Conservation (phyloP, 2,888 invertebrate genomes). For the Eupithecia centaureata region DNA sequence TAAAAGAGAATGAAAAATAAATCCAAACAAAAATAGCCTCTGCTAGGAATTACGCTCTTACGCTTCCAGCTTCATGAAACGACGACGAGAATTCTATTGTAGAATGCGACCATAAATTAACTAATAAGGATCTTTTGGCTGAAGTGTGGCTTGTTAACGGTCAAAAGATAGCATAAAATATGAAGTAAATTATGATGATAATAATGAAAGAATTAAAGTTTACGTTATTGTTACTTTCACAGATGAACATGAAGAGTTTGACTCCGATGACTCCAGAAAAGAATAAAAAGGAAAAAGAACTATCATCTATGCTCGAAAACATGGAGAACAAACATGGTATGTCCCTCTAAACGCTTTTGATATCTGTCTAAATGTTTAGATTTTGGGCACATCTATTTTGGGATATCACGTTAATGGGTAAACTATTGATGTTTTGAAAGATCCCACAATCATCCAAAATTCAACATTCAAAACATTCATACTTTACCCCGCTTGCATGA, state of each 20-base stretch:
- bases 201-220: not conserved
- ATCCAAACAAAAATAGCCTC: not conserved
- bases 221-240: slow-evolving; percentile 40
- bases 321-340: slow-evolving; percentile 94
- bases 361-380: slow-evolving; percentile 29
- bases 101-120: not conserved
- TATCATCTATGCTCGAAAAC: slow-evolving; percentile 89
- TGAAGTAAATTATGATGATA: not conserved
- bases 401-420: slow-evolving; percentile 66
- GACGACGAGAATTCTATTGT: not conserved
- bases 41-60: no score
- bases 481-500: slow-evolving; percentile 81
- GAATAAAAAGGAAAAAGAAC: slow-evolving; percentile 87
- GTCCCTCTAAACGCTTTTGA: slow-evolving; percentile 52
- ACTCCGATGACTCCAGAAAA: slow-evolving; percentile 86
- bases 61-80: not conserved
- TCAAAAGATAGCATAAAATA: not conserved
- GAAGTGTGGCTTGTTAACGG: not conserved
- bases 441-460: slow-evolving; percentile 44
- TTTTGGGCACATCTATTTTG: slow-evolving; percentile 37
- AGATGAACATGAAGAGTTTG: slow-evolving; percentile 85
- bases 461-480: slow-evolving; percentile 79
- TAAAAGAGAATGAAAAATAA: not conserved
- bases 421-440: slow-evolving; percentile 84
- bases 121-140: not conserved